Evolutionary conservation across 1,140 invertebrate genomes (phyloP).

Genomic region (Bombus waltoni): DNA sequence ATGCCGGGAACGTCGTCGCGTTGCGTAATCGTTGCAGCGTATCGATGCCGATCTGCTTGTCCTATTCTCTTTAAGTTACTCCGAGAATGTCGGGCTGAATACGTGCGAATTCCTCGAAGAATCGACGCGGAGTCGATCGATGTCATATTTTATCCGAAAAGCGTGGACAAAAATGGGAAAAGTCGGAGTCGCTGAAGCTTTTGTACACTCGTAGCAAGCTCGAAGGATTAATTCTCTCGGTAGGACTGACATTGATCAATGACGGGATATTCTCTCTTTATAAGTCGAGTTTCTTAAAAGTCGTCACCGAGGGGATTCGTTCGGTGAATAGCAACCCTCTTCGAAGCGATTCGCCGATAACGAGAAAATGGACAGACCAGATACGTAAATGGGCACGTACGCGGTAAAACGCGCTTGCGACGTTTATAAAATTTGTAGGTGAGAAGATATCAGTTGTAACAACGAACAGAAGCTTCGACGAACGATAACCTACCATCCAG

Average conservation of each 20-base stretch:
- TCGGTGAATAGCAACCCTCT: background rate
- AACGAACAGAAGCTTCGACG: too few relatives aligned
- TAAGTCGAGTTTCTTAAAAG: background rate
- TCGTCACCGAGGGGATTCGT: background rate
- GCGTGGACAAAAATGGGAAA: background rate
- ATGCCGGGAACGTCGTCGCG: background rate
- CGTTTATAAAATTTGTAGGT: background rate
- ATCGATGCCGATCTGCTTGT: background rate
- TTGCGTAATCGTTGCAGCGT: background rate
- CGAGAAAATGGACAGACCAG: too few relatives aligned
- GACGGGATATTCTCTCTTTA: constrained; percentile 6
- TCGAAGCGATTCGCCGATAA: background rate
- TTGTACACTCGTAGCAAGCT: background rate
- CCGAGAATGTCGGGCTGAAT: background rate
- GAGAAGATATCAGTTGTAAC: too few relatives aligned
- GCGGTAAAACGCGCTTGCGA: too few relatives aligned
- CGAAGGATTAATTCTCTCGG: constrained; percentile 27
- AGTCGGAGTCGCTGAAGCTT: too few relatives aligned
- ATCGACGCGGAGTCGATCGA: background rate
- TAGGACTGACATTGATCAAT: constrained; percentile 26
- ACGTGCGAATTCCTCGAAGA: background rate
- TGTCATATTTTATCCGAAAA: background rate
- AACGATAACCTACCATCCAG: too few relatives aligned
- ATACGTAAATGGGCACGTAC: background rate
- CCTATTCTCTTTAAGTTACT: too few relatives aligned